Conservation (phyloP, 2,113 vertebrate genomes). For the Euleptes europaea region DNA sequence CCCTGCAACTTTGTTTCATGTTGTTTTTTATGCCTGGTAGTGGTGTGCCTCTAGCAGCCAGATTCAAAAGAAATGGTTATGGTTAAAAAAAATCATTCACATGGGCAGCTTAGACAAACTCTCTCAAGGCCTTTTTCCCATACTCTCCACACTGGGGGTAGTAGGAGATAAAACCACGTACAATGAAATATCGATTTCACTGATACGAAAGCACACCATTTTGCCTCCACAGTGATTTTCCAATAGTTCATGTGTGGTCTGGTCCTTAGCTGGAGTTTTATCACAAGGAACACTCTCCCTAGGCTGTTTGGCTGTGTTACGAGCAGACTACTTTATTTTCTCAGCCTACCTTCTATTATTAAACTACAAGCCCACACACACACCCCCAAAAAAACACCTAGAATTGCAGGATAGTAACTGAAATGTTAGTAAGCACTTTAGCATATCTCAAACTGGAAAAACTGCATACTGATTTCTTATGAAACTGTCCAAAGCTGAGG, state of each 20-base stretch:
- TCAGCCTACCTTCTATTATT: background rate
- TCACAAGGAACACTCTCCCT: background rate
- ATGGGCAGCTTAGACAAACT: background rate
- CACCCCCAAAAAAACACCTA: background rate
- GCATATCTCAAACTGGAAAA: background rate
- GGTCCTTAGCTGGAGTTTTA: background rate
- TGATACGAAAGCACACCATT: background rate
- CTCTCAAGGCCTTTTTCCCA: background rate
- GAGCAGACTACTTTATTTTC: background rate
- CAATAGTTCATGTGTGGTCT: background rate
- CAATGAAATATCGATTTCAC: background rate
- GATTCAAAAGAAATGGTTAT: background rate
- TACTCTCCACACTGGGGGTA: background rate
- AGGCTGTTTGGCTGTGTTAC: background rate
- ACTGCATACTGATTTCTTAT: background rate
- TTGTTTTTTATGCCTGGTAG: background rate
- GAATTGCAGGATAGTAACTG: background rate
- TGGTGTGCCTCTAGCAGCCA: background rate
- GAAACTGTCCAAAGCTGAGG: background rate
- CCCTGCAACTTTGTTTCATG: background rate
- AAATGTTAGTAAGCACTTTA: background rate
- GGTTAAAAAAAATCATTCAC: background rate
- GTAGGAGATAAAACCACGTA: background rate
- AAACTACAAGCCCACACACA: background rate
- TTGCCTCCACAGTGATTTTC: background rate